These are phyloP conservation scores for Onychostoma macrolepis DNA, from an alignment of 2,113 vertebrate genomes.

Conservation along the genomic window DNA sequence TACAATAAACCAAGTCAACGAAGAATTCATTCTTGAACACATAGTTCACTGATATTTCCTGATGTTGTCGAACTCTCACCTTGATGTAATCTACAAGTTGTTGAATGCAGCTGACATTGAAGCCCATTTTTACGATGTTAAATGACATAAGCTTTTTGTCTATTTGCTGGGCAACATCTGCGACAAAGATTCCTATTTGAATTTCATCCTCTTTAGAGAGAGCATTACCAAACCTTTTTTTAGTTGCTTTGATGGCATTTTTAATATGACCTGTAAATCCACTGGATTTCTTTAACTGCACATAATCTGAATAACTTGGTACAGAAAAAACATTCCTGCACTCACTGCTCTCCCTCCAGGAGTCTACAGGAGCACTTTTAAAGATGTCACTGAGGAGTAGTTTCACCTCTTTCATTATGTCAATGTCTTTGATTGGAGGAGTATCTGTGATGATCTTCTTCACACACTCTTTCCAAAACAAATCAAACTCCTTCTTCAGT, in stretches of 20 bases:
- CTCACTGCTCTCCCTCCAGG: not conserved
- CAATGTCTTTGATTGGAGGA: slow-evolving; percentile 7
- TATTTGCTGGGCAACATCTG: no score
- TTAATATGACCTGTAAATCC: not conserved
- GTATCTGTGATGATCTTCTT: not conserved
- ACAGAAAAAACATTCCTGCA: not conserved
- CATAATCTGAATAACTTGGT: not conserved
- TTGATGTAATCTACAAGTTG: no score
- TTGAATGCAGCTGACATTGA: no score
- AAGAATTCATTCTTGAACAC: no score
- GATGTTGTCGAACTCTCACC: no score
- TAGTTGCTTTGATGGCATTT: not conserved
- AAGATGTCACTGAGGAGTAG: slow-evolving; percentile 55
- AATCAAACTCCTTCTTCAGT: slow-evolving; percentile 30
- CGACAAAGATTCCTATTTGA: no score
- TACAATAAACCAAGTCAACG: no score
- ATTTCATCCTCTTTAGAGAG: no score
- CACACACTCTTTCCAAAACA: slow-evolving; percentile 56
- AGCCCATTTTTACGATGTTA: no score
- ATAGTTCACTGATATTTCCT: no score
- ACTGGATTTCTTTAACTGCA: not conserved
- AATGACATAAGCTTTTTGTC: no score
- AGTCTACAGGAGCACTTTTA: not conserved
- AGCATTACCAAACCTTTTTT: not conserved
- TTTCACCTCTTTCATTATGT: slow-evolving; percentile 56